Evolutionary conservation across 2,113 vertebrate genomes (phyloP).

Genomic region (Probosciger aterrimus): DNA sequence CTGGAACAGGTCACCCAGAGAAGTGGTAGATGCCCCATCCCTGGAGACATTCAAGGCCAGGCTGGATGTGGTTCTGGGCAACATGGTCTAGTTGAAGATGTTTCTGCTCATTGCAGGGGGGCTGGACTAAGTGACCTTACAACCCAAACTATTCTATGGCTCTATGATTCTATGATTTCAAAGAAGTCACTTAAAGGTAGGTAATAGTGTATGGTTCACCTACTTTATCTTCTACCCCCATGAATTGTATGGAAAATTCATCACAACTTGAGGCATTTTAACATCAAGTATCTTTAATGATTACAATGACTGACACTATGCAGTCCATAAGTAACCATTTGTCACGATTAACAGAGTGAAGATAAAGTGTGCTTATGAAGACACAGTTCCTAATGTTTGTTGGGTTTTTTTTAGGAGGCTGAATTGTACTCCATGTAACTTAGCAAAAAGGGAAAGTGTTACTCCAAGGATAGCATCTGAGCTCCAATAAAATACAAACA

Average conservation of each 20-base stretch:
- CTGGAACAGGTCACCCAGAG: background rate
- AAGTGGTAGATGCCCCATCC: background rate
- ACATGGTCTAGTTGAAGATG: background rate
- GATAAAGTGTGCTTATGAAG: background rate
- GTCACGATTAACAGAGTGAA: background rate
- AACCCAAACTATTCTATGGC: background rate
- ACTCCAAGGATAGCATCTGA: background rate
- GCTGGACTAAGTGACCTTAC: background rate
- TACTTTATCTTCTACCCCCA: background rate
- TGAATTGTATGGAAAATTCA: background rate
- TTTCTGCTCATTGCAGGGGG: background rate
- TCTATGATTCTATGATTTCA: background rate
- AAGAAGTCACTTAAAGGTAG: background rate
- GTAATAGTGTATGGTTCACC: background rate
- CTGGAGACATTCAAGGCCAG: background rate
- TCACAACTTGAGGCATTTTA: background rate
- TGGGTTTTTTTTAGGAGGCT: fast-evolving
- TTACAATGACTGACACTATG: background rate
- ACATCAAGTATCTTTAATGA: background rate
- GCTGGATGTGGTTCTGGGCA: background rate
- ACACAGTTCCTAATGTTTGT: background rate
- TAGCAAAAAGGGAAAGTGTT: background rate
- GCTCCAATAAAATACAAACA: background rate
- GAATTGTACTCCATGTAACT: background rate
- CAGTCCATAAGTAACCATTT: background rate